Conservation (phyloP, 2,797 vertebrate species). For the Scolopax rusticola region DNA sequence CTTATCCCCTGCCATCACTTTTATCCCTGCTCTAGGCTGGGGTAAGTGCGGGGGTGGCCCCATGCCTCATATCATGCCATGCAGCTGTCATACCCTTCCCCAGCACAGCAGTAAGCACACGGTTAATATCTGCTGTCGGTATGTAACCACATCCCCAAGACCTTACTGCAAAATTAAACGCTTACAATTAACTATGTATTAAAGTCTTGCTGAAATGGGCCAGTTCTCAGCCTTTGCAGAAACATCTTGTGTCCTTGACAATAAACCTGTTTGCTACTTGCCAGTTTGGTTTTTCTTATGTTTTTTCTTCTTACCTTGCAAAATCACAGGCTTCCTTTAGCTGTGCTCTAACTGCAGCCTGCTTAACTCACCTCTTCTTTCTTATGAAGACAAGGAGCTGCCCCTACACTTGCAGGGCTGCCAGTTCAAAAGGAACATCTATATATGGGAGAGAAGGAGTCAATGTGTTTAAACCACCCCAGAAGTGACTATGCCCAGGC, state of each 20-base stretch:
- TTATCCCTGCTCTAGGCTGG: neutral
- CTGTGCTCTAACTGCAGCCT: neutral
- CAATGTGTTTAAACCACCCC: neutral
- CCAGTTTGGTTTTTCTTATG: neutral
- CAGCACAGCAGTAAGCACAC: neutral
- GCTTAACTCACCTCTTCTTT: neutral
- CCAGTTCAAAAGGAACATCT: neutral
- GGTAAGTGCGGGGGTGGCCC: neutral
- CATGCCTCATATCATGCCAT: neutral
- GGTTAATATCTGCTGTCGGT: neutral
- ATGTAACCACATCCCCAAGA: neutral
- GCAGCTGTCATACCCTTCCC: neutral
- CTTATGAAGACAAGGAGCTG: neutral
- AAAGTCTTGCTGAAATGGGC: neutral
- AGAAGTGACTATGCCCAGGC: neutral
- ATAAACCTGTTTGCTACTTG: neutral
- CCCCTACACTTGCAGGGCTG: neutral
- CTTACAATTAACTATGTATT: neutral
- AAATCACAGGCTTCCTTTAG: neutral
- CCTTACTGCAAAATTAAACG: neutral
- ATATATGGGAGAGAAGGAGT: neutral
- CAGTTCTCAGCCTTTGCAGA: neutral
- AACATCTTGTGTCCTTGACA: neutral
- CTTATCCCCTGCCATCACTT: neutral
- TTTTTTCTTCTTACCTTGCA: neutral